Evolutionary conservation across 2,888 invertebrate genomes (phyloP).

Genomic region (Microctonus hyperodae): DNA sequence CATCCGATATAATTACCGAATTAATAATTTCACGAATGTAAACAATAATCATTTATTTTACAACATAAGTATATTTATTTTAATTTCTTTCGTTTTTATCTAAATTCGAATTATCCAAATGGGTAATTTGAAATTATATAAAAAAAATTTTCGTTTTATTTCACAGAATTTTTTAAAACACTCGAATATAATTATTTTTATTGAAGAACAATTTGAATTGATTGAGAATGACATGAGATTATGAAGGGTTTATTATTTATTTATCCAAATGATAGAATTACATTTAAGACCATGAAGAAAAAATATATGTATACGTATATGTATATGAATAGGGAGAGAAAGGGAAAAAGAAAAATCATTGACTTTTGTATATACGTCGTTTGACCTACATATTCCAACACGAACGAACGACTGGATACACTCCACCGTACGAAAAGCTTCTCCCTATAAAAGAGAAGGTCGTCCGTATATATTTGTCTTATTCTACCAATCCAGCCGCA

Average conservation of each 20-base stretch:
- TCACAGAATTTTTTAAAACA: background rate
- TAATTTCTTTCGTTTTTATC: too few species aligned
- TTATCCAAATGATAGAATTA: too few species aligned
- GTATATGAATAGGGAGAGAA: background rate
- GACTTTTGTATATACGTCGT: conserved; percentile 42
- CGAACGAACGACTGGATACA: conserved; percentile 14
- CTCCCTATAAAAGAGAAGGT: background rate
- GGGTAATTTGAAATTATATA: too few species aligned
- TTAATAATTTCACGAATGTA: too few species aligned
- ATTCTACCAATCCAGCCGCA: conserved; percentile 30
- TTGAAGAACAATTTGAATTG: conserved; percentile 13
- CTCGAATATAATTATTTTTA: background rate
- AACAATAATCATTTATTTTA: too few species aligned
- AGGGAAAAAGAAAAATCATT: conserved; percentile 25
- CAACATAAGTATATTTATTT: too few species aligned
- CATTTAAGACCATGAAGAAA: too few species aligned
- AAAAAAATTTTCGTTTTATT: too few species aligned
- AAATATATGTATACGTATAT: background rate
- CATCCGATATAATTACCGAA: too few species aligned
- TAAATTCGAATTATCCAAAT: too few species aligned
- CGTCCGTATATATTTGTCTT: background rate
- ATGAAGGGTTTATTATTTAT: too few species aligned
- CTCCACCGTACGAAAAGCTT: conserved; percentile 1
- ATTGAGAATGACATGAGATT: conserved; percentile 14
- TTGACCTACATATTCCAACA: conserved; percentile 46